Conservation (phyloP, 1,140 invertebrate species). For the fruit fly (Drosophila melanogaster) region DNA sequence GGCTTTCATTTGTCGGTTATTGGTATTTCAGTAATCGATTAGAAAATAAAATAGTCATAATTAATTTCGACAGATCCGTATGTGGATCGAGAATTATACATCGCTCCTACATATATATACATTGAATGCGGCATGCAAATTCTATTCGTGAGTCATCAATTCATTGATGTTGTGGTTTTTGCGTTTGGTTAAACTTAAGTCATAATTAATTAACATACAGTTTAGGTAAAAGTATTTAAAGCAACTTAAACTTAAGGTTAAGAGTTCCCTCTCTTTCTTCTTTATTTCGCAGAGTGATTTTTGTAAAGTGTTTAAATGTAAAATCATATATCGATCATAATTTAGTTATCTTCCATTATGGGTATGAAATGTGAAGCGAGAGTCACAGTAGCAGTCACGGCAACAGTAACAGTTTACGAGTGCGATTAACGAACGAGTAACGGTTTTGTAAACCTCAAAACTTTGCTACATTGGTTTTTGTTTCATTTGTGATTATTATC, state of each 20-base stretch:
- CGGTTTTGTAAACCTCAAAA: slow-evolving; percentile 55
- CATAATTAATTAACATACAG: slow-evolving; percentile 47
- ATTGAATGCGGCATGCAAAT: slow-evolving; percentile 41
- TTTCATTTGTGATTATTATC: slow-evolving; percentile 28
- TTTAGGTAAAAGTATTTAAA: slow-evolving; percentile 55
- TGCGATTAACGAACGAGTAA: slow-evolving; percentile 52
- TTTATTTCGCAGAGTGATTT: slow-evolving; percentile 9
- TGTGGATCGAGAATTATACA: slow-evolving; percentile 35
- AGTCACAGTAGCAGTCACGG: slow-evolving; percentile 43
- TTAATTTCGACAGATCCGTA: slow-evolving; percentile 43
- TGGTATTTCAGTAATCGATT: slow-evolving; percentile 38
- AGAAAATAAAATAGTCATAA: slow-evolving; percentile 51
- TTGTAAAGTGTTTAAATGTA: slow-evolving; percentile 21
- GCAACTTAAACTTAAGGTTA: slow-evolving; percentile 49
- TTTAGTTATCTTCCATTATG: slow-evolving; percentile 34
- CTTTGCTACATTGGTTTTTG: slow-evolving; percentile 34
- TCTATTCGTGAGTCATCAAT: slow-evolving; percentile 34
- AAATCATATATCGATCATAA: slow-evolving; percentile 43
- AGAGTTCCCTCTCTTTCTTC: slow-evolving; percentile 28
- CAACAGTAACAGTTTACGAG: slow-evolving; percentile 44
- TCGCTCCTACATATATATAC: slow-evolving; percentile 42
- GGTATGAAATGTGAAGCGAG: slow-evolving; percentile 46
- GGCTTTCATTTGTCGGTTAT: slow-evolving; percentile 35
- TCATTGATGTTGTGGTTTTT: slow-evolving; percentile 24
- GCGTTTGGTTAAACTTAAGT: slow-evolving; percentile 38